A percentile compares a stretch with the other conserved stretches of the same genome.
Evolutionary conservation across 1,140 invertebrate genomes (phyloP).

Genomic region (Hylyphantes graminicola): DNA sequence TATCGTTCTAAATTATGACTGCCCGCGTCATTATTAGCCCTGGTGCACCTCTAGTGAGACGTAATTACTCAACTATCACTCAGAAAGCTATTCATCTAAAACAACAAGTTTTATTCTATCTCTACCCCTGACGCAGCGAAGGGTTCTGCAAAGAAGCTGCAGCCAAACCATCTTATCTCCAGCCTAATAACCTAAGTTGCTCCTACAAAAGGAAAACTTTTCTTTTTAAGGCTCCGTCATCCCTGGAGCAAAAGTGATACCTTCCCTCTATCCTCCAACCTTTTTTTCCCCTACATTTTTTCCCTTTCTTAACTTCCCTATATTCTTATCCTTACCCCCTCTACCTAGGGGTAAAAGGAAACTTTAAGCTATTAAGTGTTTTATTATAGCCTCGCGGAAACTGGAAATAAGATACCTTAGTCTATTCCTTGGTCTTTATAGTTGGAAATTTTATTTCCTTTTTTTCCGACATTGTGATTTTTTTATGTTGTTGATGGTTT

Average conservation of each 20-base stretch:
- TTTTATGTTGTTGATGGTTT: background rate
- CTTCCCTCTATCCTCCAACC: background rate
- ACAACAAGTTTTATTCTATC: no score
- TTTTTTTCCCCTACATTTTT: background rate
- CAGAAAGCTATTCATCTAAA: no score
- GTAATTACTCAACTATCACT: no score
- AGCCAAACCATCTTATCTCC: conserved; percentile 29
- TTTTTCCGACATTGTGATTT: background rate
- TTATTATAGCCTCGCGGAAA: conserved; percentile 53
- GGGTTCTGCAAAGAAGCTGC: no score
- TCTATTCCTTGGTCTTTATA: conserved; percentile 18
- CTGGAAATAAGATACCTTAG: conserved; percentile 37
- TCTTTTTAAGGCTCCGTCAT: conserved; percentile 4
- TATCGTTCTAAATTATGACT: no score
- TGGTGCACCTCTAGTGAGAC: no score
- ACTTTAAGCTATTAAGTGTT: conserved; percentile 55
- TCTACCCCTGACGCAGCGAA: no score
- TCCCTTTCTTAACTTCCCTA: conserved; percentile 26
- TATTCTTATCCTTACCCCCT: background rate
- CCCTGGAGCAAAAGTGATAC: conserved; percentile 43
- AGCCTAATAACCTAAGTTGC: conserved; percentile 9
- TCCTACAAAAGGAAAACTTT: conserved; percentile 31
- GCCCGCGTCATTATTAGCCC: no score
- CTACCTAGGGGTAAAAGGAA: conserved; percentile 18
- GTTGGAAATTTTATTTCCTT: conserved; percentile 1